A percentile compares a stretch with the other conserved stretches of the same genome.
These are phyloP conservation scores for Chiloscyllium punctatum DNA, from an alignment of 2,797 vertebrate genomes.

Conservation along the genomic window DNA sequence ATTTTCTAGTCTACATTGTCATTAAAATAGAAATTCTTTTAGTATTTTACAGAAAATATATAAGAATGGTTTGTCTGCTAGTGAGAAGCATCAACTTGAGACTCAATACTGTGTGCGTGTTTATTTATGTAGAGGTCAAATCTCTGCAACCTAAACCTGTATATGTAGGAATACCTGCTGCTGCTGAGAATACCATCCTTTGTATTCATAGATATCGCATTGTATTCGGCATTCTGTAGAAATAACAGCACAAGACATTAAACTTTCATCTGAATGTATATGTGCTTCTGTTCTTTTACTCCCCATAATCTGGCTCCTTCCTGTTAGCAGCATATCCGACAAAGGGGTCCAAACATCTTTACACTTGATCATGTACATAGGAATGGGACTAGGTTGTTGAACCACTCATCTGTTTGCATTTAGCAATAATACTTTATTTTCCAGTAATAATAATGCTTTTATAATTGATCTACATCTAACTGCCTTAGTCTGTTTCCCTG, in stretches of 20 bases:
- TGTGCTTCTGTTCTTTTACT: not conserved
- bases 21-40: not conserved
- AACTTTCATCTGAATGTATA: not conserved
- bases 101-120: not conserved
- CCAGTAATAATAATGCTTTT: too few relatives aligned
- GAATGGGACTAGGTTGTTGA: not conserved
- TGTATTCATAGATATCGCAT: not conserved
- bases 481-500: not conserved
- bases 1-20: not conserved
- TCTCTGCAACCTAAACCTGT: not conserved
- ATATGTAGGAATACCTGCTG: not conserved
- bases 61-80: too few relatives aligned
- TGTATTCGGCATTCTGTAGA: not conserved
- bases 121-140: not conserved
- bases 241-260: not conserved
- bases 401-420: not conserved
- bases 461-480: not conserved
- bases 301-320: not conserved
- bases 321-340: not conserved
- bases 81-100: too few relatives aligned
- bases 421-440: too few relatives aligned
- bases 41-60: too few relatives aligned
- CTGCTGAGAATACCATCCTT: not conserved
- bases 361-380: not conserved
- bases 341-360: not conserved